Percentiles rank a stretch among this genome's conserved stretches.
Conservation (phyloP, 2,113 vertebrate genomes). For the Agapornis roseicollis region DNA sequence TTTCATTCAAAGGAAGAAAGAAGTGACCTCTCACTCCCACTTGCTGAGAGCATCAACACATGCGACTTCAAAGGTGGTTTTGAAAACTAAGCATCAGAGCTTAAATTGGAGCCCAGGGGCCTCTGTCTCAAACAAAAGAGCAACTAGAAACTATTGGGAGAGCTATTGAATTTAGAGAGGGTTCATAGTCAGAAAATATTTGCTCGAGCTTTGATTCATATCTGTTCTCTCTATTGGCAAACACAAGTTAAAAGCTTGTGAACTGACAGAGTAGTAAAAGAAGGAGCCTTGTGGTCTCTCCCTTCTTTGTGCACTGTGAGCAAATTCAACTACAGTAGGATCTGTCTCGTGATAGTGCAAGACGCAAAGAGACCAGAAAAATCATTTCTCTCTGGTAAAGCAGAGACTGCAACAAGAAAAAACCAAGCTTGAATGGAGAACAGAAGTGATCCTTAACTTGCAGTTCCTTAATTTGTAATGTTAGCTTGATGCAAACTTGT, state of each 20-base stretch:
- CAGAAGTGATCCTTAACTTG: background rate
- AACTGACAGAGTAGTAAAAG: background rate
- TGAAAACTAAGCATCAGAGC: background rate
- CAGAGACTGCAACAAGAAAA: background rate
- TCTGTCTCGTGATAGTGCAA: background rate
- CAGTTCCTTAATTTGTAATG: background rate
- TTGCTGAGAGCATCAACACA: conserved; percentile 19
- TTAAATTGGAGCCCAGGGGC: conserved; percentile 1
- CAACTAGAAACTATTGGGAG: background rate
- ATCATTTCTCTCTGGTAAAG: background rate
- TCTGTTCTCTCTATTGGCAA: background rate
- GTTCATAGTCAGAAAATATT: conserved; percentile 20
- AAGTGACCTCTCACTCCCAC: conserved; percentile 12
- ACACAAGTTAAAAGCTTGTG: background rate
- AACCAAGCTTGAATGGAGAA: background rate
- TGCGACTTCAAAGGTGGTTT: background rate
- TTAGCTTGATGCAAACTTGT: background rate
- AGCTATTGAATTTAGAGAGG: background rate
- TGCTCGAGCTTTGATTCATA: conserved; percentile 13
- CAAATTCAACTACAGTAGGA: background rate
- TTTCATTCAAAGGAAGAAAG: background rate
- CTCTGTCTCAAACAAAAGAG: conserved; percentile 16
- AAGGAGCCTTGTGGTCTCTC: background rate
- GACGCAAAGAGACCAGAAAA: background rate
- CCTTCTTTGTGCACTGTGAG: background rate